A percentile compares a stretch with the other conserved stretches of the same genome.
Evolutionary conservation across 1,140 invertebrate genomes (phyloP).

Genomic region (Brachystomella parvula): DNA sequence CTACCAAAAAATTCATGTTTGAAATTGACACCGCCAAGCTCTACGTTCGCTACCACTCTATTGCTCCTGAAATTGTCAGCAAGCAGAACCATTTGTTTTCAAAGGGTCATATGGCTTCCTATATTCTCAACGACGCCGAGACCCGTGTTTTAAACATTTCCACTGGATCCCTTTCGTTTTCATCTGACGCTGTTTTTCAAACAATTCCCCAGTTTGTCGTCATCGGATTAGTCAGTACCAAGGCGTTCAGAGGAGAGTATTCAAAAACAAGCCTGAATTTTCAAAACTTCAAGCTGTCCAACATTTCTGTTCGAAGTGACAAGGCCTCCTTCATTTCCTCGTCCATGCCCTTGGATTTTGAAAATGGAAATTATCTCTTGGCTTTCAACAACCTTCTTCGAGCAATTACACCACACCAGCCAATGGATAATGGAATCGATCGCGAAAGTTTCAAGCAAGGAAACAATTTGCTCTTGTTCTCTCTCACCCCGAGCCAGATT

Average conservation of each 20-base stretch:
- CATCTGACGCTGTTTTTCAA: not conserved
- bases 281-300: conserved; percentile 2
- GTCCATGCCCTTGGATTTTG: not conserved
- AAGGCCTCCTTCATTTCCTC: not conserved
- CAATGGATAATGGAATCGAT: not conserved
- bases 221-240: not conserved
- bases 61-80: not conserved
- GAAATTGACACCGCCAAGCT: not conserved
- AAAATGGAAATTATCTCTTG: not conserved
- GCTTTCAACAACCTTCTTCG: not conserved
- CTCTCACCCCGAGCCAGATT: not conserved
- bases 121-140: not conserved
- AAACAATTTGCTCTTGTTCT: not conserved
- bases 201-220: not conserved
- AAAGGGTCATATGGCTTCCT: not conserved
- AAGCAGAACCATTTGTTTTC: not conserved
- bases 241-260: not conserved
- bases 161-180: not conserved
- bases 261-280: not conserved
- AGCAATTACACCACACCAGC: not conserved
- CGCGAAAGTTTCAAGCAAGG: not conserved
- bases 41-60: not conserved
- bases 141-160: not conserved
- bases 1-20: not conserved
- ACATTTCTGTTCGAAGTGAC: too few relatives aligned